A percentile compares a stretch with the other conserved stretches of the same genome.
These are phyloP conservation scores for Stomatorhinus walkeri DNA, from an alignment of 2,797 vertebrate species.

Conservation along the genomic window DNA sequence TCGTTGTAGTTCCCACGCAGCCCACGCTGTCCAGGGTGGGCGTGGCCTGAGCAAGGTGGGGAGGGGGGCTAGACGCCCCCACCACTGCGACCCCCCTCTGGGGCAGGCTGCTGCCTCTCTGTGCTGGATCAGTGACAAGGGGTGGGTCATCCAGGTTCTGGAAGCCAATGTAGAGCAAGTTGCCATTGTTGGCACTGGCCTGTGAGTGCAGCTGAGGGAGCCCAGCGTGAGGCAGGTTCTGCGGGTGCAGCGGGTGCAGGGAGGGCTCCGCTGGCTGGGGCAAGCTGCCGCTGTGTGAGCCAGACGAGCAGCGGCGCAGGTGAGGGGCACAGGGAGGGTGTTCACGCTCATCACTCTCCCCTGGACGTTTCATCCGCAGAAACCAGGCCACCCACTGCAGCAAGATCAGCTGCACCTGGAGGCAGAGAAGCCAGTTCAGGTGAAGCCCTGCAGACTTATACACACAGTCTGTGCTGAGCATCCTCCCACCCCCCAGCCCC, in stretches of 20 bases:
- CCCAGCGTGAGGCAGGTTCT: constrained; percentile 45
- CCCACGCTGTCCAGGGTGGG: constrained; percentile 55
- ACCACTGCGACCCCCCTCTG: constrained; percentile 40
- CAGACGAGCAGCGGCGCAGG: constrained; percentile 66
- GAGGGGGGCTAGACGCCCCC: constrained; percentile 48
- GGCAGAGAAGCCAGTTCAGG: not conserved
- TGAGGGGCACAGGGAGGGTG: constrained; percentile 64
- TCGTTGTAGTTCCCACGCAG: constrained; percentile 61
- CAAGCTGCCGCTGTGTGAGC: constrained; percentile 62
- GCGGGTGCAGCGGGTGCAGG: constrained; percentile 59
- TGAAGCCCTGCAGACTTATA: not conserved
- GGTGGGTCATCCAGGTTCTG: constrained; percentile 64
- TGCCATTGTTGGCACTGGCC: constrained; percentile 60
- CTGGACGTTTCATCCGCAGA: constrained; percentile 68
- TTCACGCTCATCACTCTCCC: constrained; percentile 56
- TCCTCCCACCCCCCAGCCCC: not conserved
- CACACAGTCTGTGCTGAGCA: not conserved
- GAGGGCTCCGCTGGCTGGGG: constrained; percentile 48
- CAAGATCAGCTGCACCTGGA: constrained; percentile 60
- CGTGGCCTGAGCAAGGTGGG: constrained; percentile 54
- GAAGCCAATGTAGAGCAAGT: constrained; percentile 64
- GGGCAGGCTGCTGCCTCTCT: constrained; percentile 49
- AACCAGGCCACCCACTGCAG: constrained; percentile 73
- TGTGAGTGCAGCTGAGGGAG: constrained; percentile 54
- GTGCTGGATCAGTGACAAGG: constrained; percentile 46